Evolutionary conservation across 2,113 vertebrate genomes (phyloP).

Genomic region (Coptodon rendalli): DNA sequence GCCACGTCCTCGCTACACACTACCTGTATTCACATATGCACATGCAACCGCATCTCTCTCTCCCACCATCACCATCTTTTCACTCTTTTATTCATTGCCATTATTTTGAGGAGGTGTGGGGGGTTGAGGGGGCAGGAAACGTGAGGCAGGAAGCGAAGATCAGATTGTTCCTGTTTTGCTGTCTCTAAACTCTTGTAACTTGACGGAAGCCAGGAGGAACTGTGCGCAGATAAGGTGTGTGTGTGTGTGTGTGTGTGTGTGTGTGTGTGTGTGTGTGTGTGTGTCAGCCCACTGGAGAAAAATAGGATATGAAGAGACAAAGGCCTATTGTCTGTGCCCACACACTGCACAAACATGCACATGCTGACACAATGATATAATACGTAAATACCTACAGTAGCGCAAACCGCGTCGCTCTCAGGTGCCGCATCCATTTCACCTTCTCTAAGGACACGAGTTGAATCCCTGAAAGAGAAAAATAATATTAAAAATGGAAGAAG

Average conservation of each 20-base stretch:
- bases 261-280: neutral
- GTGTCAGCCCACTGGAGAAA: conserved; percentile 43
- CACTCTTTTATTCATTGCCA: conserved; percentile 20
- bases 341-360: conserved; percentile 46
- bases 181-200: conserved; percentile 59
- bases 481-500: neutral
- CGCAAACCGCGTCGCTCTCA: neutral
- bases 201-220: conserved; percentile 57
- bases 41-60: neutral
- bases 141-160: conserved; percentile 73
- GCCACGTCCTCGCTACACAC: neutral
- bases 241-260: neutral
- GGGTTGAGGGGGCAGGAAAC: conserved; percentile 36
- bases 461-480: neutral
- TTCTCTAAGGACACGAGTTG: neutral
- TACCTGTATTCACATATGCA: neutral
- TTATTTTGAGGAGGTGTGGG: neutral
- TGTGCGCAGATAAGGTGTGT: conserved; percentile 10
- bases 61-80: conserved; percentile 35
- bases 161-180: conserved; percentile 94
- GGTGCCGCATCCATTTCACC: neutral
- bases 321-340: conserved; percentile 54
- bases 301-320: conserved; percentile 64
- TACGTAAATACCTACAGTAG: conserved; percentile 4
- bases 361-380: conserved; percentile 35